Conservation (phyloP, 2,113 vertebrate genomes). For the Brienomyrus brachyistius region DNA sequence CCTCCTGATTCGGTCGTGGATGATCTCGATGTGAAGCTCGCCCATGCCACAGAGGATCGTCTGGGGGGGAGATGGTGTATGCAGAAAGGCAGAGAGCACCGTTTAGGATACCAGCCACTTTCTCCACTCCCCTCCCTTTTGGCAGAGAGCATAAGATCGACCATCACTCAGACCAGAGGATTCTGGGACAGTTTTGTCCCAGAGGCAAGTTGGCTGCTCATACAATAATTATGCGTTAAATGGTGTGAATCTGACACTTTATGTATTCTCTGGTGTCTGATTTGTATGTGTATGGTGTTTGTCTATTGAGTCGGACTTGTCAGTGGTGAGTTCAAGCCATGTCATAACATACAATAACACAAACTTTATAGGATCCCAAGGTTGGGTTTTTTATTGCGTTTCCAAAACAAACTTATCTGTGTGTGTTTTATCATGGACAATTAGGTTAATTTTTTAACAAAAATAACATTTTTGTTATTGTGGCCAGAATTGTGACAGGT, state of each 20-base stretch:
- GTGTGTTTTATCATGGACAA: not conserved
- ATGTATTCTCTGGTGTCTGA: not conserved
- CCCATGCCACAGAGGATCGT: constrained; percentile 97
- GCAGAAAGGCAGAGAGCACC: not conserved
- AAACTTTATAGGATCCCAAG: not conserved
- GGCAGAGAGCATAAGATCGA: not conserved
- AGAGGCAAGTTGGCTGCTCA: not conserved
- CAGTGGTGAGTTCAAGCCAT: not conserved
- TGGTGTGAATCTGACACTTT: not conserved
- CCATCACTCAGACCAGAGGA: not conserved
- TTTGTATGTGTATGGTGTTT: not conserved
- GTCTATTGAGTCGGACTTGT: not conserved
- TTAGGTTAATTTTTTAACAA: not conserved
- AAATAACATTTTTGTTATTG: not conserved
- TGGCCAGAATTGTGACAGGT: not conserved
- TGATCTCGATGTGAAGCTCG: constrained; percentile 92
- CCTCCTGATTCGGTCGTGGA: constrained; percentile 87
- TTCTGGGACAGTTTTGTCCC: not conserved
- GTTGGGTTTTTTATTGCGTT: not conserved
- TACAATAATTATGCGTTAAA: not conserved
- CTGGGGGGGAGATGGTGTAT: constrained; percentile 47
- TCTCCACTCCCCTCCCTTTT: not conserved
- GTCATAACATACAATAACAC: not conserved
- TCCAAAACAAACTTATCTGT: not conserved
- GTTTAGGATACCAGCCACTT: not conserved